Conservation (phyloP, 2,888 invertebrate genomes). For the Eupithecia centaureata region DNA sequence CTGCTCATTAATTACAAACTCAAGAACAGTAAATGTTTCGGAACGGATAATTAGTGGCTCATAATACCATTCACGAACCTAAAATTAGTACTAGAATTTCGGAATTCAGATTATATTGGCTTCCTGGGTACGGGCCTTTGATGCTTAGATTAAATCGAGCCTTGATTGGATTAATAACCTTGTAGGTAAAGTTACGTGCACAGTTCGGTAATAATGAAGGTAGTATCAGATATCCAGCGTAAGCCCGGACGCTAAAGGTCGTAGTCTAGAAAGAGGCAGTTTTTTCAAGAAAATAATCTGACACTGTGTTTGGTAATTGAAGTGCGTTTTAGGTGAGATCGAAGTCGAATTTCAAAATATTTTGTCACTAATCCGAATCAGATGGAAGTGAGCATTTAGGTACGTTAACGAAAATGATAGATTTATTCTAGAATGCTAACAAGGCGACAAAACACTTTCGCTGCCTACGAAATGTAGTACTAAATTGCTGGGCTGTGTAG, state of each 20-base stretch:
- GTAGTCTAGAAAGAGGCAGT: neutral
- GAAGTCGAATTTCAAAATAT: neutral
- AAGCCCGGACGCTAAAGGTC: neutral
- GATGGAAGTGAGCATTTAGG: neutral
- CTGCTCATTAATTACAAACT: slow-evolving; percentile 10
- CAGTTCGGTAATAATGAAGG: neutral
- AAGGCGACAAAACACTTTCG: neutral
- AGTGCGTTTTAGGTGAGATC: neutral
- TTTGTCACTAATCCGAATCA: neutral
- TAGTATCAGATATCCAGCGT: neutral
- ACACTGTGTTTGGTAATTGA: neutral
- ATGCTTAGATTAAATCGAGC: slow-evolving; percentile 40
- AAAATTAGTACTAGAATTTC: slow-evolving; percentile 26
- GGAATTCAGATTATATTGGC: slow-evolving; percentile 34
- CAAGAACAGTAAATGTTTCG: slow-evolving; percentile 16
- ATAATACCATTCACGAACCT: slow-evolving; percentile 8
- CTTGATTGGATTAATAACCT: slow-evolving; percentile 52
- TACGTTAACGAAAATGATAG: neutral
- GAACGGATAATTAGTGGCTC: slow-evolving; percentile 7
- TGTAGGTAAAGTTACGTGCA: slow-evolving; percentile 7
- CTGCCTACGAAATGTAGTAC: no score
- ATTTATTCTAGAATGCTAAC: neutral
- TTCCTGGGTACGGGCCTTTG: slow-evolving; percentile 27
- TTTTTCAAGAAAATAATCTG: neutral
- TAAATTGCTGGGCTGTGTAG: neutral